Evolutionary conservation across 2,888 invertebrate genomes (phyloP).

Genomic region (Eupeodes luniger): DNA sequence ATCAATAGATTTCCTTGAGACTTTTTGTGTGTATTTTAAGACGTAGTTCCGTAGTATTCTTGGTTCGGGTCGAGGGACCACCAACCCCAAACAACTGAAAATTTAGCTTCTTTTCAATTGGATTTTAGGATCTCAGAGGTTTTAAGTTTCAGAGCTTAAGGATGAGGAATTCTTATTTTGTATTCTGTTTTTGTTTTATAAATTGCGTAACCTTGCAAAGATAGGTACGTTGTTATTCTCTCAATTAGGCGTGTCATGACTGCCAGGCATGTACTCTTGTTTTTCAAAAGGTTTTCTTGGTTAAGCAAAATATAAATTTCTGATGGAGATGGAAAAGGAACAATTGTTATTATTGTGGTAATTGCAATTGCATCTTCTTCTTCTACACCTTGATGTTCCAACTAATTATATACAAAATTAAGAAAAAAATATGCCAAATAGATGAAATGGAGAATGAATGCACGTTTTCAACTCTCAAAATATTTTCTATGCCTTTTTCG

Average conservation of each 20-base stretch:
- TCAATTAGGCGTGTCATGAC: too few relatives aligned
- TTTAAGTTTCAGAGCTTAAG: too few relatives aligned
- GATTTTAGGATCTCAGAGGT: too few relatives aligned
- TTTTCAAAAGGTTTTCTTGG: too few relatives aligned
- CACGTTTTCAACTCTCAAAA: constrained; percentile 8
- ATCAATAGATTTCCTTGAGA: constrained; percentile 29
- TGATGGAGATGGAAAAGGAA: not conserved
- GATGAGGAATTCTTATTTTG: too few relatives aligned
- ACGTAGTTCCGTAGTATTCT: not conserved
- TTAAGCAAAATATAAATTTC: too few relatives aligned
- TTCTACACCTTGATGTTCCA: constrained; percentile 12
- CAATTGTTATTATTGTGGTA: constrained; percentile 1
- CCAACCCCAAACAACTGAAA: too few relatives aligned
- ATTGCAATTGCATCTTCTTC: not conserved
- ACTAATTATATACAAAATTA: constrained; percentile 44
- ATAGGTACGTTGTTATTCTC: too few relatives aligned
- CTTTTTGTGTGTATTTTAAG: not conserved
- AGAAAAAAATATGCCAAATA: constrained; percentile 1
- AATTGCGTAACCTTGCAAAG: too few relatives aligned
- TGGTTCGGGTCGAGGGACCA: constrained; percentile 19
- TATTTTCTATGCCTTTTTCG: constrained; percentile 10
- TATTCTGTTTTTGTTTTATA: too few relatives aligned
- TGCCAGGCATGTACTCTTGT: too few relatives aligned
- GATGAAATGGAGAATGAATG: not conserved
- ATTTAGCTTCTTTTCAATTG: too few relatives aligned